These are phyloP conservation scores for Tribolium freemani DNA, from an alignment of 2,888 invertebrate genomes.

Conservation along the genomic window DNA sequence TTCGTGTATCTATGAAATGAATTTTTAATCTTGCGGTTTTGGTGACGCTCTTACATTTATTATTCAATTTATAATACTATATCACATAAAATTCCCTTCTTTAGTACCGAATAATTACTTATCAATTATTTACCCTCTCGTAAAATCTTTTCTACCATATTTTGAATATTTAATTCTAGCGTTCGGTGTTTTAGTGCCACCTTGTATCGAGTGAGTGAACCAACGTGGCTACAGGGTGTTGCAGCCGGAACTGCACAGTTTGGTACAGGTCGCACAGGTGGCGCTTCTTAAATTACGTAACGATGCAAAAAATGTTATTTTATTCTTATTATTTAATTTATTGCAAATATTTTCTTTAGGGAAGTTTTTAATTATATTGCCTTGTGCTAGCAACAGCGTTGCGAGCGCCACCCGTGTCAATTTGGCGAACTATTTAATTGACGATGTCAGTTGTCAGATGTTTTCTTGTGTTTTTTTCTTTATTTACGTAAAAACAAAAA, in stretches of 20 bases:
- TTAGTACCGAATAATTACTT: background rate
- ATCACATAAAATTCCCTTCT: background rate
- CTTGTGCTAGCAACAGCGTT: too few species aligned
- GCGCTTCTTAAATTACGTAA: too few species aligned
- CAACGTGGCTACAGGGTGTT: too few species aligned
- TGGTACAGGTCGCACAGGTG: too few species aligned
- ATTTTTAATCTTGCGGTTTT: background rate
- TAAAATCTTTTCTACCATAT: too few species aligned
- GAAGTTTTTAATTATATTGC: too few species aligned
- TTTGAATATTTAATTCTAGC: background rate
- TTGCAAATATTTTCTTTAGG: too few species aligned
- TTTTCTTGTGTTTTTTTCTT: slow-evolving; percentile 13
- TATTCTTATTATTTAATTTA: too few species aligned
- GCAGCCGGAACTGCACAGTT: too few species aligned
- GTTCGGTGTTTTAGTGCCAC: too few species aligned
- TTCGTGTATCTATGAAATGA: background rate
- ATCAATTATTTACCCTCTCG: background rate
- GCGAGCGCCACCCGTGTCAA: background rate
- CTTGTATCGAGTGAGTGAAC: too few species aligned
- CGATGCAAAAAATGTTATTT: too few species aligned
- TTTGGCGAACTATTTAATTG: background rate
- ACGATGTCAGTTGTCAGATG: slow-evolving; percentile 26
- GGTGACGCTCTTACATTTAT: background rate
- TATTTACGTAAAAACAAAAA: slow-evolving; percentile 2
- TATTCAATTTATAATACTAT: slow-evolving; percentile 14